Evolutionary conservation across 1,140 invertebrate species (phyloP), one percentile per base, ranked within the genome.

Genomic region (Trachelipus rathkii): DNA sequence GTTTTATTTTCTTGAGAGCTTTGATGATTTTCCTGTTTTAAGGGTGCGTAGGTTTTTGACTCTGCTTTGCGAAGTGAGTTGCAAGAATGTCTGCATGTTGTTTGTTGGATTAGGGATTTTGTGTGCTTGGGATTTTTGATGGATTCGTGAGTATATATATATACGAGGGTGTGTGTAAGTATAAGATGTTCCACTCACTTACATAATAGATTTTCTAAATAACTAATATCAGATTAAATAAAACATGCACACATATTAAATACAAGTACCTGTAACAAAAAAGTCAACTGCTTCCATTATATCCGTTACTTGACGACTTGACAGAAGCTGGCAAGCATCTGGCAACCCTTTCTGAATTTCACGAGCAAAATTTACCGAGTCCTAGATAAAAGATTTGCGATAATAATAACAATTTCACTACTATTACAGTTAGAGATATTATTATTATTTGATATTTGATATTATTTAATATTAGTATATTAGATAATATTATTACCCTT

Each of bases 231-330:
- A 15, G 7, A 68, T 15, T 21, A 10, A n/a, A 11, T 68, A 19
- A 68, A 68, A 23, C 11, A 68, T 1, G 0, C 15, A 33, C 33
- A 33, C 33, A 33, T 33, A 33, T 33, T 33, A 33, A 33, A 33
- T 33, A 33, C 6, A 33, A 33, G 6, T 23, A 82, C 82, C 82
- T 0, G 89, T 89, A 0, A 92, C 92, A 79, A 96, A 92, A 83
- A 96, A 93, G 71, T 92, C 89, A 66, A 95, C 91, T 0, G 94
- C 90, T 85, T 95, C 94, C 50, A 91, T 87, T 0, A 94, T 90
- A 84, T 95, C 94, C 0, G 90, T 88, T 0, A 89, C 87, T 77
- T 89, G 90, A 81, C 91, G 89, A 0, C 93, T 94, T 80, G 90
- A 89, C 2, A 95, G 85, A 80, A 95, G 84, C 13, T 90, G 87